Conservation (phyloP, 2,888 invertebrate species). For the Autographa pulchrina region DNA sequence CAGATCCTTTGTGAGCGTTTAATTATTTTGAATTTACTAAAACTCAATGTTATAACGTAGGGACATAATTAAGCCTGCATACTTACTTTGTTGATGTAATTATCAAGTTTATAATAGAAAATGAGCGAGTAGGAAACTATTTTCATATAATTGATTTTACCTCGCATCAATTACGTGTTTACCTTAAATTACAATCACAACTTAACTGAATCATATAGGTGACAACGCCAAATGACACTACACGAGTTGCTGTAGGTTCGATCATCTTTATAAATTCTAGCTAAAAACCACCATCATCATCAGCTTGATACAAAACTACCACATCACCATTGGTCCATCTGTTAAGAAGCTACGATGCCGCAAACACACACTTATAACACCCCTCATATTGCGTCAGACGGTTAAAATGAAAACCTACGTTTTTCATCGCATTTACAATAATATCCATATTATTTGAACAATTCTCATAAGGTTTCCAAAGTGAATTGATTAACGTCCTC, state of each 20-base stretch:
- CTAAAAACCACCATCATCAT: no score
- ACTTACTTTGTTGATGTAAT: constrained; percentile 11
- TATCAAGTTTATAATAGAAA: neutral
- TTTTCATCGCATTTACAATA: neutral
- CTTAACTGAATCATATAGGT: neutral
- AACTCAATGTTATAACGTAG: constrained; percentile 13
- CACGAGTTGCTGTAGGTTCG: no score
- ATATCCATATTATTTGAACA: neutral
- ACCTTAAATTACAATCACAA: neutral
- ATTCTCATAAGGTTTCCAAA: constrained; percentile 15
- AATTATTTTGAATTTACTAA: constrained; percentile 37
- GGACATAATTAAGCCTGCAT: constrained; percentile 16
- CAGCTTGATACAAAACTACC: no score
- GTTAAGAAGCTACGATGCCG: no score
- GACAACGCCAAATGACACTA: no score
- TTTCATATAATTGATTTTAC: neutral
- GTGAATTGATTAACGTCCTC: constrained; percentile 56
- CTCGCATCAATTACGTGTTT: neutral
- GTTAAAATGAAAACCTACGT: no score
- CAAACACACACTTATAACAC: no score
- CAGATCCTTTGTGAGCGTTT: constrained; percentile 42
- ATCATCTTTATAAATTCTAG: no score
- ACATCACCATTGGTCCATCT: no score
- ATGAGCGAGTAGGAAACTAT: neutral
- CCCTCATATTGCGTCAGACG: no score